Evolutionary conservation across 2,888 invertebrate species (phyloP), one percentile per base, ranked within the genome.

Genomic region (Lithosia quadra): DNA sequence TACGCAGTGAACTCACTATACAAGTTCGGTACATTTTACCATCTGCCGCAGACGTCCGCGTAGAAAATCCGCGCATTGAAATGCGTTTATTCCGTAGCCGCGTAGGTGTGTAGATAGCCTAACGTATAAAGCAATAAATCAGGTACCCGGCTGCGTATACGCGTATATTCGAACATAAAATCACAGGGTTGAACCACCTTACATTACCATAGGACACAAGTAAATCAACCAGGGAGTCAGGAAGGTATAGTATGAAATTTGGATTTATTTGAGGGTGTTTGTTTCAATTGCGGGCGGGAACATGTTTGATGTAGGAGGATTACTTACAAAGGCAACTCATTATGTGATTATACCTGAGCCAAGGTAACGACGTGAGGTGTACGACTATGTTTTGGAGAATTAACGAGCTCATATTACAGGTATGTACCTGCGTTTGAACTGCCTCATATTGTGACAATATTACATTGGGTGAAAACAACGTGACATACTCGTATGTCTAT

Each of bases 201-300:
- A 66, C 72, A 78, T 80, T 77, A 74, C 71, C 77, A 77, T 75
- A 63, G 77, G 66, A 75, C 74, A 74, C 71, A 69, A 77, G 75
- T 77, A 78, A 77, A 78, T 74, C 73, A 80, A 36, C 49, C 75
- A 28, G 73, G 70, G 75, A 64, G 59, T 49, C 9, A n/a, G 60
- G 66, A 59, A 66, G 66, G 73, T 70, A 71, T 60, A 56, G 68
- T 65, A 69, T 67, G 65, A 76, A 72, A 79, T 75, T 70, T 73
- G 73, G 57, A 76, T 67, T 63, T 67, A 77, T 69, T 55, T 28
- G 22, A 22, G 33, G 18, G n/a, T 69, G 66, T 79, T 75, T 76
- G 65, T 74, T 77, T 75, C 77, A 71, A 77, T 79, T 72, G 68
- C 65, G 63, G 28, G 58, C 33, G n/a, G 33, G 60, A 49, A 58